Percentiles rank a stretch among this genome's conserved stretches.
Evolutionary conservation across 2,113 vertebrate genomes (phyloP).

Genomic region (Pelmatolapia mariae): DNA sequence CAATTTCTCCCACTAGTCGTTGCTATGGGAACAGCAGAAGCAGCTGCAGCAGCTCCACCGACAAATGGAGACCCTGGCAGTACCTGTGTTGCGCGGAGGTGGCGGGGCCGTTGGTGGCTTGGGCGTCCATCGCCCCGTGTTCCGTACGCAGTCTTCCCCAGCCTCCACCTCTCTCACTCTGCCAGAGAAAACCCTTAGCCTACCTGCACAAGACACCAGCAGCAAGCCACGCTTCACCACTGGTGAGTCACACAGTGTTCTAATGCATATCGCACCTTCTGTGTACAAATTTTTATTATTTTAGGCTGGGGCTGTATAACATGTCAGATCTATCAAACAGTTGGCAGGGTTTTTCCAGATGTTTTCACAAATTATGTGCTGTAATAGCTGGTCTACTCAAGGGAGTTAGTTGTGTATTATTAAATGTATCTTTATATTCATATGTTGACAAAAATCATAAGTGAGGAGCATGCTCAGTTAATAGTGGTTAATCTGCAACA

Average conservation of each 20-base stretch:
- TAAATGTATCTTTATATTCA: neutral
- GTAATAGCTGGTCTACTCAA: neutral
- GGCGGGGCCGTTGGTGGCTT: conserved; percentile 35
- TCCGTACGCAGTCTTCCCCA: conserved; percentile 83
- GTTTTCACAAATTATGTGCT: neutral
- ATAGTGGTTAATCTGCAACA: neutral
- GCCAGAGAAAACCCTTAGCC: conserved; percentile 60
- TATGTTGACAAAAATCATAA: neutral
- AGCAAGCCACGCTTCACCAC: conserved; percentile 83
- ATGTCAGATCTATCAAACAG: neutral
- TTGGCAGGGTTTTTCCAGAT: neutral
- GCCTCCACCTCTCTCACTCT: conserved; percentile 76
- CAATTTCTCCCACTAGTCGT: conserved; percentile 53
- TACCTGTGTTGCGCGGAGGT: conserved; percentile 59
- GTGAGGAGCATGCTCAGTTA: neutral
- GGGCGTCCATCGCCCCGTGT: conserved; percentile 78
- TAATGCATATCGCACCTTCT: neutral
- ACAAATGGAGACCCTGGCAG: conserved; percentile 74
- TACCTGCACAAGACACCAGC: conserved; percentile 72
- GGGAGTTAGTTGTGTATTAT: neutral
- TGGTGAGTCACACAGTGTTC: conserved; percentile 61
- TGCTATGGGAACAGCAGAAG: conserved; percentile 89
- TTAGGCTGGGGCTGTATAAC: neutral
- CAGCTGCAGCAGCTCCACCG: conserved; percentile 79
- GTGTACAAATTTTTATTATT: neutral